Evolutionary conservation across 2,888 invertebrate genomes (phyloP).

Genomic region (Archips xylosteana): DNA sequence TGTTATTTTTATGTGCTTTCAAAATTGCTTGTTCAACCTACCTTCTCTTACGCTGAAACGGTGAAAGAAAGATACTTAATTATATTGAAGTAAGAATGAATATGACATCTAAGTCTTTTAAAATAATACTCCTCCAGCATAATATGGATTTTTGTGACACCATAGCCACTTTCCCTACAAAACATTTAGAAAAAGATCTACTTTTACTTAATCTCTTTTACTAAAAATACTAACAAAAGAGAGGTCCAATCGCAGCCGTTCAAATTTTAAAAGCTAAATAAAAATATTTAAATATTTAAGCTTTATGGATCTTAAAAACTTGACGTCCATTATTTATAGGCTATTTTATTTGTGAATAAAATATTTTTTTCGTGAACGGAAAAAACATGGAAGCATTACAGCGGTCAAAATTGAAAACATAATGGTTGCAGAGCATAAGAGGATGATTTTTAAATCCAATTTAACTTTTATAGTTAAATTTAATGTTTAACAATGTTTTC

Average conservation of each 20-base stretch:
- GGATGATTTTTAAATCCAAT: no score
- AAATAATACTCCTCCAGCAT: no score
- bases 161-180: neutral
- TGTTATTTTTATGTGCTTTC: constrained; percentile 12
- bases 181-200: neutral
- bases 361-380: neutral
- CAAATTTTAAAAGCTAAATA: constrained; percentile 17
- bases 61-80: no score
- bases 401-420: no score
- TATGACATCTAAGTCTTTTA: no score
- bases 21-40: neutral
- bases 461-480: no score
- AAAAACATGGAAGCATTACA: neutral
- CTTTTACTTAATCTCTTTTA: neutral
- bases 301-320: constrained; percentile 35
- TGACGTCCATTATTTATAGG: constrained; percentile 42
- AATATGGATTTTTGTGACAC: no score
- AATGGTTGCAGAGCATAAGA: no score
- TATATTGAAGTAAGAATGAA: no score
- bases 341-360: neutral
- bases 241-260: constrained; percentile 36
- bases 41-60: neutral
- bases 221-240: constrained; percentile 19
- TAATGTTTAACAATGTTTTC: no score
- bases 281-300: constrained; percentile 10